Conservation (phyloP, 2,888 invertebrate species). For the Bellardia bayeri region DNA sequence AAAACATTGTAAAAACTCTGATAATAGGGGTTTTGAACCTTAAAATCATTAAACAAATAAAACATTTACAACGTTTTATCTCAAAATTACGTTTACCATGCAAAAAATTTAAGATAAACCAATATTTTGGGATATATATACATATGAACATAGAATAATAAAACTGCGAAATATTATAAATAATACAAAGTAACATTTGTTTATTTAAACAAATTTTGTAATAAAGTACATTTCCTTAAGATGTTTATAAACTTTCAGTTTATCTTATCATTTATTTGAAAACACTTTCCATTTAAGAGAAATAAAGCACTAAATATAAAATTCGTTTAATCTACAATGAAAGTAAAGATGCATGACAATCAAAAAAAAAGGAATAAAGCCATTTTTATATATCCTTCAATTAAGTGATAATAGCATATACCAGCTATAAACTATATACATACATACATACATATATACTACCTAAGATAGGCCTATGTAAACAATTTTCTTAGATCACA, state of each 20-base stretch:
- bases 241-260: neutral
- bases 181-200: slow-evolving; percentile 6
- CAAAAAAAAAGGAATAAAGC: neutral
- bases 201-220: slow-evolving; percentile 1
- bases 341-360: neutral
- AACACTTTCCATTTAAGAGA: slow-evolving; percentile 17
- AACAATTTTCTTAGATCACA: no score
- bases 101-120: neutral
- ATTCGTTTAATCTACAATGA: neutral
- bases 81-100: neutral
- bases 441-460: no score
- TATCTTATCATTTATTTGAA: slow-evolving; percentile 37
- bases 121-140: neutral
- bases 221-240: neutral
- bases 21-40: neutral
- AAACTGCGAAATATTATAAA: neutral
- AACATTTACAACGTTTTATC: neutral
- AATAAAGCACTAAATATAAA: neutral
- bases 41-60: neutral
- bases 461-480: no score
- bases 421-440: no score
- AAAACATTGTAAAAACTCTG: neutral
- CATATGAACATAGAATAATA: neutral
- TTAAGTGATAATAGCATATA: no score
- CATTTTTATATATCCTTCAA: no score